phyloP scores from a whole-genome alignment of 1,140 invertebrate species.

The Meloidogyne chitwoodi region DNA sequence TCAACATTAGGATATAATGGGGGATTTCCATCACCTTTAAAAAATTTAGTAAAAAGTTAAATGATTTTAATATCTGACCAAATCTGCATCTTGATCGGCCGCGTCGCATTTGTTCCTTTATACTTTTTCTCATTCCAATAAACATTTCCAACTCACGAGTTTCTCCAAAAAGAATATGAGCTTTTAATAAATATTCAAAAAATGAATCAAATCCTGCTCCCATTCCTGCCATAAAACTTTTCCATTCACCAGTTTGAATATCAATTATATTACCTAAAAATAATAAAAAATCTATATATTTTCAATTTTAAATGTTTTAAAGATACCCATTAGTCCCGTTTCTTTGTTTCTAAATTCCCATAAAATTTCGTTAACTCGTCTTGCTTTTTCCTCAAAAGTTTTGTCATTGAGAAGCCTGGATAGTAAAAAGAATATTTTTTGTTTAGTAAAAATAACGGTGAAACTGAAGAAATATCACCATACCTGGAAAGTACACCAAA shows the following conservation, averaged over 20 bases:
- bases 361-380: slow-evolving; percentile 64
- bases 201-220: slow-evolving; percentile 72
- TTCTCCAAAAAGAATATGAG: slow-evolving; percentile 70
- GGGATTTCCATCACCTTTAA: slow-evolving; percentile 65
- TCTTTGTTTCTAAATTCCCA: slow-evolving; percentile 67
- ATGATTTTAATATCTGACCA: slow-evolving; percentile 12
- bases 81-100: slow-evolving; percentile 62
- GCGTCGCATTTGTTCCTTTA: slow-evolving; percentile 68
- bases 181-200: slow-evolving; percentile 71
- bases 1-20: slow-evolving; percentile 73
- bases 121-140: slow-evolving; percentile 66
- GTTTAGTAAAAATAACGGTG: too few species aligned
- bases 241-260: slow-evolving; percentile 69
- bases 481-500: slow-evolving; percentile 69
- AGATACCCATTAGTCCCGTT: slow-evolving; percentile 68
- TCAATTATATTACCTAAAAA: slow-evolving; percentile 67
- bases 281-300: too few species aligned
- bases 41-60: slow-evolving; percentile 26
- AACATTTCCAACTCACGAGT: slow-evolving; percentile 66
- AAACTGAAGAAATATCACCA: too few species aligned
- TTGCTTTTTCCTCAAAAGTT: slow-evolving; percentile 67
- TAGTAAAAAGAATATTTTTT: too few species aligned
- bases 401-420: slow-evolving; percentile 68
- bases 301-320: background rate
- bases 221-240: slow-evolving; percentile 67